Evolutionary conservation across 2,797 vertebrate species (phyloP).

Genomic region (Hippopotamyrus pictus): DNA sequence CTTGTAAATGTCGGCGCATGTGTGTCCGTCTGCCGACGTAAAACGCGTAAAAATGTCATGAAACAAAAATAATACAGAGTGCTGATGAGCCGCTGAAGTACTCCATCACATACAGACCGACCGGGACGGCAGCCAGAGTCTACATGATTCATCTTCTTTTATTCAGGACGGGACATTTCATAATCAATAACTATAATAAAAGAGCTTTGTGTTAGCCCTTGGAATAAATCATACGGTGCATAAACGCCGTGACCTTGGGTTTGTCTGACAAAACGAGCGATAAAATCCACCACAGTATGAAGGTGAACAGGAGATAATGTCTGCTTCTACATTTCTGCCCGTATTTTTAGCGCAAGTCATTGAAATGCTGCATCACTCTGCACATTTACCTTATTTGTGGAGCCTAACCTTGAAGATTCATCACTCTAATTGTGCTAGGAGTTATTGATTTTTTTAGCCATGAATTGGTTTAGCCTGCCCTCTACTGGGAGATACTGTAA

Average conservation of each 20-base stretch:
- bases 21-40: not conserved
- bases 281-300: not conserved
- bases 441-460: not conserved
- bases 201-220: not conserved
- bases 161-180: constrained; percentile 11
- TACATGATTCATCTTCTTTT: constrained; percentile 10
- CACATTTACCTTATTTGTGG: not conserved
- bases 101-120: not conserved
- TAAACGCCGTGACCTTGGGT: not conserved
- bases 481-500: not conserved
- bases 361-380: not conserved
- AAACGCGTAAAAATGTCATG: not conserved
- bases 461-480: constrained; percentile 6
- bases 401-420: not conserved
- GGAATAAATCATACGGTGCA: not conserved
- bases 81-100: not conserved
- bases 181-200: constrained; percentile 20
- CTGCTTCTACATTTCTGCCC: not conserved
- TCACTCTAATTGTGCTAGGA: not conserved
- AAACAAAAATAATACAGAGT: constrained; percentile 8
- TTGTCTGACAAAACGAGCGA: not conserved
- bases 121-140: constrained; percentile 9
- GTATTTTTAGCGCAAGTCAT: not conserved
- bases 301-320: not conserved
- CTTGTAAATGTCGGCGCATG: not conserved